Evolutionary conservation across 2,113 vertebrate genomes (phyloP).

Genomic region (Catharus minimus): DNA sequence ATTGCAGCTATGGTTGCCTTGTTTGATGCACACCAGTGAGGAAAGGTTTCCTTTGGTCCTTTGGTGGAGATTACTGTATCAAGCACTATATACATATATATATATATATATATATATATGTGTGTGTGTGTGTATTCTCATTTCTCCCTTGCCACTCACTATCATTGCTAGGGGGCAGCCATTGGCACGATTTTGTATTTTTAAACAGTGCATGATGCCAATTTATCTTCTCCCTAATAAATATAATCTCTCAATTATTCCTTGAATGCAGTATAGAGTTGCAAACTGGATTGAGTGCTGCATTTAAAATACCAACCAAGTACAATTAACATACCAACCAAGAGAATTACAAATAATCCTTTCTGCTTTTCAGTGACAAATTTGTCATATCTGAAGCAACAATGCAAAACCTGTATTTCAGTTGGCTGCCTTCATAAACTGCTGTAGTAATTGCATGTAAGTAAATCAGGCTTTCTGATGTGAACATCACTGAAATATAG

Average conservation of each 20-base stretch:
- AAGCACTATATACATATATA: background rate
- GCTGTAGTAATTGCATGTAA: background rate
- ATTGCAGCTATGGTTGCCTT: accelerated
- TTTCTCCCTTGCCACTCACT: background rate
- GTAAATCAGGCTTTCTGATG: constrained; percentile 16
- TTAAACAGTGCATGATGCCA: background rate
- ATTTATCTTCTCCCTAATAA: background rate
- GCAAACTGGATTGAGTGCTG: background rate
- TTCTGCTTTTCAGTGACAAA: background rate
- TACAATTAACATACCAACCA: background rate
- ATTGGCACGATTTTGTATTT: background rate
- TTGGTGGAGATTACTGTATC: background rate
- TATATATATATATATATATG: background rate
- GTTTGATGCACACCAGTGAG: background rate
- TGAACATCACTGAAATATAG: constrained; percentile 1
- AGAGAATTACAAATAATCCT: background rate
- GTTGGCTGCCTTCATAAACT: background rate
- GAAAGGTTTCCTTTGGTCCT: background rate
- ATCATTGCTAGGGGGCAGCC: background rate
- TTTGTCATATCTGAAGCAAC: background rate
- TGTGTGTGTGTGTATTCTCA: background rate
- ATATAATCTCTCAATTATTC: background rate
- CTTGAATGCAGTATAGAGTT: background rate
- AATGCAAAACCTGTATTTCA: background rate
- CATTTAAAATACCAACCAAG: background rate